Percentiles rank a stretch among this genome's conserved stretches.
phyloP scores from a whole-genome alignment of 2,888 invertebrate genomes.

The Cheilosia scutellata region DNA sequence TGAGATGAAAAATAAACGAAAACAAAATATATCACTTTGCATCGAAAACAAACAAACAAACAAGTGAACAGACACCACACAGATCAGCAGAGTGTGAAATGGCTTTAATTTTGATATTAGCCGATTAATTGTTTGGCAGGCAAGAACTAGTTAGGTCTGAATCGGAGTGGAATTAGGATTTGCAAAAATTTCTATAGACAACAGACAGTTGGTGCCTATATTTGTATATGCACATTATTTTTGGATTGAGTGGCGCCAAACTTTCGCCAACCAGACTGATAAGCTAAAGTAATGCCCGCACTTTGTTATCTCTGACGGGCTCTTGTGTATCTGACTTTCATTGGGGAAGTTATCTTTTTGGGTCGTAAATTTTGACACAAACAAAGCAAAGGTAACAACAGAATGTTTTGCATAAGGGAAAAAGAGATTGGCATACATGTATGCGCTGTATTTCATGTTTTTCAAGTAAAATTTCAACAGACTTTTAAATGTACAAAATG shows the following conservation, averaged over 20 bases:
- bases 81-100: slow-evolving; percentile 1
- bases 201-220: not conserved
- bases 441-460: not conserved
- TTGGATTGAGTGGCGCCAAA: slow-evolving; percentile 66
- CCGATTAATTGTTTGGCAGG: slow-evolving; percentile 45
- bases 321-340: slow-evolving; percentile 26
- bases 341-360: slow-evolving; percentile 4
- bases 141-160: slow-evolving; percentile 33
- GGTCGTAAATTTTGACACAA: slow-evolving; percentile 10
- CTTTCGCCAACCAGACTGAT: slow-evolving; percentile 53
- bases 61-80: not conserved
- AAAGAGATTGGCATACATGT: no score
- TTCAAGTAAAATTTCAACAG: no score
- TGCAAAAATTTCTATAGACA: not conserved
- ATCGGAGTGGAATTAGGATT: slow-evolving; percentile 12
- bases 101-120: slow-evolving; percentile 40
- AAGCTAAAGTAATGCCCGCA: slow-evolving; percentile 22
- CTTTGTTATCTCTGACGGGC: slow-evolving; percentile 15
- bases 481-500: no score
- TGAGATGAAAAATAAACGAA: slow-evolving; percentile 2
- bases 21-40: slow-evolving; percentile 16
- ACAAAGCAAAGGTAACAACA: not conserved
- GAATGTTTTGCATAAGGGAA: no score
- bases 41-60: slow-evolving; percentile 19
- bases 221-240: slow-evolving; percentile 53